A percentile compares a stretch with the other conserved stretches of the same genome.
Conservation (phyloP, 2,888 invertebrate genomes). For the Diaperis boleti region DNA sequence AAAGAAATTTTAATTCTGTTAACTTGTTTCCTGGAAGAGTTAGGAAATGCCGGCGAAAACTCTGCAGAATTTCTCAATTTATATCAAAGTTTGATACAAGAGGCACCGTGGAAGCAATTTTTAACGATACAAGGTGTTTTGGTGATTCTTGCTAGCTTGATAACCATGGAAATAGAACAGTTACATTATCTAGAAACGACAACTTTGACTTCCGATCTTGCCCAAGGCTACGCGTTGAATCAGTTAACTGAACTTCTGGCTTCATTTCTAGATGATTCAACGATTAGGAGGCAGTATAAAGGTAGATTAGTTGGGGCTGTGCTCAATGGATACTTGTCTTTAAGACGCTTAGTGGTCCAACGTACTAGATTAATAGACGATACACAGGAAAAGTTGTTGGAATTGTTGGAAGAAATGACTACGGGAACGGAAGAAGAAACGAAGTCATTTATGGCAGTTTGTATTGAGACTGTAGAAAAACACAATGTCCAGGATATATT, state of each 20-base stretch:
- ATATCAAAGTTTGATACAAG: conserved; percentile 86
- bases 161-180: conserved; percentile 90
- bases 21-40: conserved; percentile 88
- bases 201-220: conserved; percentile 92
- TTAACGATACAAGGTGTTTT: conserved; percentile 89
- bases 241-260: conserved; percentile 87
- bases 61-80: conserved; percentile 91
- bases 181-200: conserved; percentile 91
- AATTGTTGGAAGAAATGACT: conserved; percentile 95
- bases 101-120: conserved; percentile 94
- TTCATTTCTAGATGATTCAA: conserved; percentile 88
- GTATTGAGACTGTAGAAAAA: conserved; percentile 94
- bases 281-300: conserved; percentile 92
- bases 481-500: conserved; percentile 92
- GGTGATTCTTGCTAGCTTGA: conserved; percentile 84
- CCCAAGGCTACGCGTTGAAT: conserved; percentile 92
- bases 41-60: conserved; percentile 90
- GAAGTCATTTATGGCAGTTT: conserved; percentile 96
- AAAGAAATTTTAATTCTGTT: conserved; percentile 86
- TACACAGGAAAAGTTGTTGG: conserved; percentile 93
- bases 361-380: conserved; percentile 95
- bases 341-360: conserved; percentile 92
- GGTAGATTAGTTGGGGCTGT: conserved; percentile 89
- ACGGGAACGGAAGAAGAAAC: conserved; percentile 96
- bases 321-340: conserved; percentile 92